Percentiles rank a stretch among this genome's conserved stretches.
Evolutionary conservation across 2,113 vertebrate genomes (phyloP).

Genomic region (Nannobrachium achirus): DNA sequence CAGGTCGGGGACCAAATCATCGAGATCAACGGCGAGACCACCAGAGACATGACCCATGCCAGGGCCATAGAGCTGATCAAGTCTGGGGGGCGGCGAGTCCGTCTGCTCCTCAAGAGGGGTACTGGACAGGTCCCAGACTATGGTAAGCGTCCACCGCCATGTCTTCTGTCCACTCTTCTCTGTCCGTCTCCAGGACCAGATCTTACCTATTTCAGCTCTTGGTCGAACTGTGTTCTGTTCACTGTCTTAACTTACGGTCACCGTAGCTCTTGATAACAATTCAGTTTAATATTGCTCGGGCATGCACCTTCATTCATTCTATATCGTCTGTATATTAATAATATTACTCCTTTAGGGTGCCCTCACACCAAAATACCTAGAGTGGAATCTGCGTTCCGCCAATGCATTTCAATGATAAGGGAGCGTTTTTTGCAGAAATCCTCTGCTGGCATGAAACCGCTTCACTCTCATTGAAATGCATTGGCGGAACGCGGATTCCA

Average conservation of each 20-base stretch:
- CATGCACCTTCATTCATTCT: slow-evolving; percentile 47
- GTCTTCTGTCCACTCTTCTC: slow-evolving; percentile 32
- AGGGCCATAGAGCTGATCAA: slow-evolving; percentile 98
- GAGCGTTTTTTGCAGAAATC: too few species aligned
- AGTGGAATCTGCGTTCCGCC: too few species aligned
- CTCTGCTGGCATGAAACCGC: too few species aligned
- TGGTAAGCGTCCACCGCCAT: slow-evolving; percentile 83
- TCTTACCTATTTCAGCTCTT: slow-evolving; percentile 18
- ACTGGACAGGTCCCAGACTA: slow-evolving; percentile 98
- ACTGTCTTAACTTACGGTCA: slow-evolving; percentile 39
- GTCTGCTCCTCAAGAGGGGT: slow-evolving; percentile 93
- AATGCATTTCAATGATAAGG: too few species aligned
- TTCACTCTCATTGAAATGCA: too few species aligned
- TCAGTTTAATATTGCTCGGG: slow-evolving; percentile 13
- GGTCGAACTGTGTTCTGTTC: slow-evolving; percentile 7
- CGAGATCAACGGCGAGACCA: slow-evolving; percentile 98
- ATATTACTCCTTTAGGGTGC: neutral
- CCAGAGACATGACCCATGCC: slow-evolving; percentile 95
- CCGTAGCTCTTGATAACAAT: slow-evolving; percentile 23
- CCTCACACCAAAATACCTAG: too few species aligned
- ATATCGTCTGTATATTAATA: slow-evolving; percentile 16
- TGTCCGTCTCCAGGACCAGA: slow-evolving; percentile 27
- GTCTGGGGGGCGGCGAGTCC: slow-evolving; percentile 91
- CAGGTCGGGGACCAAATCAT: slow-evolving; percentile 99
- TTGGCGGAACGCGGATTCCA: too few species aligned